phyloP scores from a whole-genome alignment of 1,140 invertebrate genomes.

The Carposina sasakii region DNA sequence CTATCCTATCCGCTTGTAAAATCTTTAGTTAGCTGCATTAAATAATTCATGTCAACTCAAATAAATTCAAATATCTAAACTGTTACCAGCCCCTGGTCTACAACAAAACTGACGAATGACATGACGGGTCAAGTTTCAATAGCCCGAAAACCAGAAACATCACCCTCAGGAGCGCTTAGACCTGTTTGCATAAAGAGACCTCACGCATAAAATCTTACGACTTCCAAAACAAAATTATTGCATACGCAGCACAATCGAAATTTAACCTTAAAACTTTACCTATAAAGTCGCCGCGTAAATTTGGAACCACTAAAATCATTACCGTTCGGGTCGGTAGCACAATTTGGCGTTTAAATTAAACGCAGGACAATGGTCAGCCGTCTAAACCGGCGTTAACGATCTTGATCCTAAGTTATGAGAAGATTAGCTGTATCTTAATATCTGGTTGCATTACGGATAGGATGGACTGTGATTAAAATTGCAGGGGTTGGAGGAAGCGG shows the following conservation, averaged over 20 bases:
- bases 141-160: conserved; percentile 59
- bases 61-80: too few species aligned
- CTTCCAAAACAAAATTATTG: conserved; percentile 30
- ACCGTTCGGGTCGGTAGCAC: conserved; percentile 30
- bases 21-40: too few species aligned
- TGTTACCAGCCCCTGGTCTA: too few species aligned
- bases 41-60: too few species aligned
- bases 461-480: conserved; percentile 1
- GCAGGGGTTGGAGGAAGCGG: too few species aligned
- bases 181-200: conserved; percentile 61
- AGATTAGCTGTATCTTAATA: conserved; percentile 71
- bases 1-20: too few species aligned
- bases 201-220: conserved; percentile 68
- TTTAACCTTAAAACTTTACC: conserved; percentile 8
- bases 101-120: conserved; percentile 29
- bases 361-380: conserved; percentile 65
- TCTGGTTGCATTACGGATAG: conserved; percentile 53
- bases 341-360: conserved; percentile 65
- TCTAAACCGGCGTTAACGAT: conserved; percentile 46
- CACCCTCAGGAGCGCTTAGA: conserved; percentile 59
- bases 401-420: conserved; percentile 67
- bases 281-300: conserved; percentile 13
- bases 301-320: conserved; percentile 52
- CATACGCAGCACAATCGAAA: conserved; percentile 10
- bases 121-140: conserved; percentile 58